A percentile compares a stretch with the other conserved stretches of the same genome.
phyloP scores from a whole-genome alignment of 2,113 vertebrate species.

The Spheniscus mendiculus region DNA sequence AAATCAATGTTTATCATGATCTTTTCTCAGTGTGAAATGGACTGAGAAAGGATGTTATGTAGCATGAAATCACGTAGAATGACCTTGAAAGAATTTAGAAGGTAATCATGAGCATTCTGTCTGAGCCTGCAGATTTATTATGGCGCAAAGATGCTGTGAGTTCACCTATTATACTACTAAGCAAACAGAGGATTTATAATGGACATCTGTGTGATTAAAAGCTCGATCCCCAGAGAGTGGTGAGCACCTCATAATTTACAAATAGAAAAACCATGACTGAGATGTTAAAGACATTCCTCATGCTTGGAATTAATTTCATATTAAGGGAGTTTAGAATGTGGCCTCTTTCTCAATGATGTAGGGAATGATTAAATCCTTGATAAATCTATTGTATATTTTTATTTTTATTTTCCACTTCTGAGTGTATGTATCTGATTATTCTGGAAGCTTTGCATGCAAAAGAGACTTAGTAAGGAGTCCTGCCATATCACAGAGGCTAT shows the following conservation, averaged over 20 bases:
- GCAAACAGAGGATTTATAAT: slow-evolving; percentile 58
- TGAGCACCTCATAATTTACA: slow-evolving; percentile 10
- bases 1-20: slow-evolving; percentile 62
- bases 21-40: slow-evolving; percentile 65
- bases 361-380: background rate
- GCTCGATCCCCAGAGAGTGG: background rate
- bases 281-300: background rate
- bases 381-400: background rate
- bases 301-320: slow-evolving; percentile 7
- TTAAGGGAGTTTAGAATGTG: background rate
- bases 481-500: background rate
- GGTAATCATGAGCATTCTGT: slow-evolving; percentile 51
- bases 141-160: slow-evolving; percentile 13
- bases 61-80: slow-evolving; percentile 71
- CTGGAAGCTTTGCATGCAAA: background rate
- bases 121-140: slow-evolving; percentile 48
- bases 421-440: background rate
- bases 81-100: slow-evolving; percentile 69
- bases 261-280: background rate
- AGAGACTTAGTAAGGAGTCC: background rate
- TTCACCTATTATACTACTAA: slow-evolving; percentile 56
- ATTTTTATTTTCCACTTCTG: background rate
- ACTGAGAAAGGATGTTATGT: slow-evolving; percentile 63
- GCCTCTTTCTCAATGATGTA: background rate
- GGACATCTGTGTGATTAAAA: slow-evolving; percentile 34